Evolutionary conservation across 2,797 vertebrate genomes (phyloP).

Genomic region (Kryptopterus vitreolus): DNA sequence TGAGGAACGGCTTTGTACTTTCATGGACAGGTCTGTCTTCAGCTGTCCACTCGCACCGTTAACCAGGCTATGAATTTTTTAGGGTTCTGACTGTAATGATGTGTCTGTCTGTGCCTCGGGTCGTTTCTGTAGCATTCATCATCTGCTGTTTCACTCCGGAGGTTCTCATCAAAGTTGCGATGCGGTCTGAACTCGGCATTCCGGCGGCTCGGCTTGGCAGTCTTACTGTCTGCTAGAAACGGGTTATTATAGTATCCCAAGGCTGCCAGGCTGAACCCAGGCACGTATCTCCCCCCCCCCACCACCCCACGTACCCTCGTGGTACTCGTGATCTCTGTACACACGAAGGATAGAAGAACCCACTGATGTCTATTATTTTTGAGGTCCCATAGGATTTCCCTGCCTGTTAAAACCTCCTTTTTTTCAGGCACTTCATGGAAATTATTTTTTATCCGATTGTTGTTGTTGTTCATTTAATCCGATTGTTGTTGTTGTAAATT

Average conservation of each 20-base stretch:
- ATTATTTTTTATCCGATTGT: constrained; percentile 37
- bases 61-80: constrained; percentile 19
- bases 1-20: not conserved
- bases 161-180: constrained; percentile 39
- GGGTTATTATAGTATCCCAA: constrained; percentile 45
- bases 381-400: not conserved
- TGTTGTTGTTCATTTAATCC: too few species aligned
- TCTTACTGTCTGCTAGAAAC: constrained; percentile 55
- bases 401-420: not conserved
- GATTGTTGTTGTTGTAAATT: too few species aligned
- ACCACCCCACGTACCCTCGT: too few species aligned
- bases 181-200: constrained; percentile 61
- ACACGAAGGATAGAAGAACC: constrained; percentile 4
- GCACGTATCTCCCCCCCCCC: too few species aligned
- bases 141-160: constrained; percentile 42
- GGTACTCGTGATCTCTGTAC: constrained; percentile 15
- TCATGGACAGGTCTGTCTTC: not conserved
- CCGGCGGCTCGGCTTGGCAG: constrained; percentile 65
- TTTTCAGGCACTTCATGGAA: not conserved
- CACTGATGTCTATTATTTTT: not conserved
- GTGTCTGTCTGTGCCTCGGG: constrained; percentile 6
- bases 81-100: constrained; percentile 23
- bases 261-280: constrained; percentile 45
- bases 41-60: not conserved
- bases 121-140: constrained; percentile 21